phyloP scores from a whole-genome alignment of 2,113 vertebrate species.

The Grus americana region DNA sequence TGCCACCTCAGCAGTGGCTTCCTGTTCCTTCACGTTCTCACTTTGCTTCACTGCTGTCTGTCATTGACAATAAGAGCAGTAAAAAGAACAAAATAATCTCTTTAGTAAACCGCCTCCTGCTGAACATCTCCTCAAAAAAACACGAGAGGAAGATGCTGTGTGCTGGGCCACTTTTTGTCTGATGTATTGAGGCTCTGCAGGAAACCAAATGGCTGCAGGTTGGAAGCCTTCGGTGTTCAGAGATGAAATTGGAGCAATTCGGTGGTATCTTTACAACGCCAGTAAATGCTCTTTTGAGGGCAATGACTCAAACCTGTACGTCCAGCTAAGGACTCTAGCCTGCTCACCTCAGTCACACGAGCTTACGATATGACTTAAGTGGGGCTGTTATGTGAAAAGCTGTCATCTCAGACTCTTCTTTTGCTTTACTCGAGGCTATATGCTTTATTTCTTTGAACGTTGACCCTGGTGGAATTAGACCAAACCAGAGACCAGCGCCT shows the following conservation, averaged over 20 bases:
- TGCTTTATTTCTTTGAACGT: rapidly evolving
- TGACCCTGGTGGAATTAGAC: neutral
- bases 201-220: slow-evolving; percentile 14
- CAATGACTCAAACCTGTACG: slow-evolving; percentile 20
- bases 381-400: neutral
- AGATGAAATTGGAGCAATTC: neutral
- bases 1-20: slow-evolving; percentile 39
- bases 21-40: slow-evolving; percentile 15
- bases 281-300: neutral
- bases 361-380: neutral
- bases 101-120: neutral
- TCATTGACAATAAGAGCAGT: slow-evolving; percentile 5
- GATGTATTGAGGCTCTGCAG: neutral
- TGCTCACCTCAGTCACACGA: neutral
- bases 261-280: neutral
- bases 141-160: neutral
- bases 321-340: neutral
- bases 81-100: slow-evolving; percentile 49
- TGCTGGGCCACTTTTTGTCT: neutral
- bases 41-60: neutral
- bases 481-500: neutral
- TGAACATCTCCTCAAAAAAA: slow-evolving; percentile 14
- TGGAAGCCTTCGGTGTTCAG: neutral
- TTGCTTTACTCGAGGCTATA: neutral
- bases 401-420: neutral